phyloP scores from a whole-genome alignment of 2,113 vertebrate genomes.

The Pterocles orientalis region DNA sequence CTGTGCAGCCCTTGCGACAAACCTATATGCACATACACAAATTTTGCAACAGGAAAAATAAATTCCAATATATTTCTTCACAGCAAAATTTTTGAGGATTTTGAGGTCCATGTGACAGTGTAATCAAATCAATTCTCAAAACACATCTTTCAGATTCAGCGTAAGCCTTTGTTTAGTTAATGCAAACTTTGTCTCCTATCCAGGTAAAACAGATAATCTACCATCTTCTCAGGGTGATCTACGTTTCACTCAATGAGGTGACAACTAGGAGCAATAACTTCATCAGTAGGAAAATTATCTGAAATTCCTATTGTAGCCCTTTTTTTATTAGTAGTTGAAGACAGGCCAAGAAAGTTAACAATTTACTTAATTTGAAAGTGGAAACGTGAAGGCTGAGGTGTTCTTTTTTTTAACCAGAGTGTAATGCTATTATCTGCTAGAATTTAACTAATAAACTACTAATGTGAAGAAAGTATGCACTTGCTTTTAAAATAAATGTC shows the following conservation, averaged over 20 bases:
- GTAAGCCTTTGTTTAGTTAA: neutral
- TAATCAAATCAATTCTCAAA: neutral
- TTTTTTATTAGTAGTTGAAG: conserved; percentile 3
- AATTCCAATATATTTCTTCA: neutral
- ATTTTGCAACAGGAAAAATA: neutral
- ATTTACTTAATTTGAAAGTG: neutral
- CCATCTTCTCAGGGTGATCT: neutral
- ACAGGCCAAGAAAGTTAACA: conserved; percentile 8
- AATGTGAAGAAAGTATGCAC: neutral
- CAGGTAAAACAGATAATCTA: neutral
- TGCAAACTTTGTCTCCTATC: neutral
- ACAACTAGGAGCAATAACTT: neutral
- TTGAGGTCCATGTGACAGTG: neutral
- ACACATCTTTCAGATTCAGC: neutral
- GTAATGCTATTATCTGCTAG: neutral
- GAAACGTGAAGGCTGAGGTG: neutral
- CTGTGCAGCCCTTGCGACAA: neutral
- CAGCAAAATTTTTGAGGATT: neutral
- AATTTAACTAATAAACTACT: neutral
- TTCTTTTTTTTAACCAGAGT: neutral
- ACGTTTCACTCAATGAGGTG: neutral
- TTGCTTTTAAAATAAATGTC: conserved; percentile 2
- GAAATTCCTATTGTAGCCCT: neutral
- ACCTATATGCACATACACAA: neutral
- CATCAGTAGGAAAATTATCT: neutral